Evolutionary conservation across 2,113 vertebrate species (phyloP).

Genomic region (Cygnus atratus): DNA sequence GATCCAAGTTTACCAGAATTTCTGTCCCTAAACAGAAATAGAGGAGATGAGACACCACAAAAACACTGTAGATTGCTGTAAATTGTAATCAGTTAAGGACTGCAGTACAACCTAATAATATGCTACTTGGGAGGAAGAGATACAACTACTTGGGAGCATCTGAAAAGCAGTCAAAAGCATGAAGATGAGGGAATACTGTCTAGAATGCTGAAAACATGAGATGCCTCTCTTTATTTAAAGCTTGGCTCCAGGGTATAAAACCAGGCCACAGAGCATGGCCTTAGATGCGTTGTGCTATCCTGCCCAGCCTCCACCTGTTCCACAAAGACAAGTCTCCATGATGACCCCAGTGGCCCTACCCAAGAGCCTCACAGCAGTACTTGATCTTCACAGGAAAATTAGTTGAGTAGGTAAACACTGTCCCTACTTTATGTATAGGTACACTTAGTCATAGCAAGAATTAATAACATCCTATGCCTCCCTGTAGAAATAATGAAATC

Average conservation of each 20-base stretch:
- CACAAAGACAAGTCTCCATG: neutral
- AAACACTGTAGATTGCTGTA: slow-evolving; percentile 50
- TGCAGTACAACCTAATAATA: slow-evolving; percentile 6
- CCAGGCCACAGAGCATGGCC: neutral
- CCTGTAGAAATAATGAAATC: neutral
- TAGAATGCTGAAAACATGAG: neutral
- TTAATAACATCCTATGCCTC: neutral
- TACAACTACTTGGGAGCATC: neutral
- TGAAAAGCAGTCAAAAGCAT: neutral
- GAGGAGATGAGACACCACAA: slow-evolving; percentile 58
- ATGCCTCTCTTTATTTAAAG: neutral
- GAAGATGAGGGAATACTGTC: neutral
- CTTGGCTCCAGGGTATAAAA: neutral
- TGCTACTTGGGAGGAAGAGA: neutral
- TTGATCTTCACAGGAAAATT: neutral
- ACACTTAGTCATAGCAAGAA: neutral
- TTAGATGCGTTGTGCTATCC: neutral
- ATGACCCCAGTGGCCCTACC: neutral
- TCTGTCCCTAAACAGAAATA: slow-evolving; percentile 52
- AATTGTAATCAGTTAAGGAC: slow-evolving; percentile 47
- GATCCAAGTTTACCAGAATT: slow-evolving; percentile 44
- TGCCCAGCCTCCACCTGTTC: neutral
- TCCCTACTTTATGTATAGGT: neutral
- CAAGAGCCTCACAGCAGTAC: neutral
- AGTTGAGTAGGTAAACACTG: neutral